These are phyloP conservation scores for Potamarius usumacintae DNA, from an alignment of 2,113 vertebrate genomes.

Conservation along the genomic window DNA sequence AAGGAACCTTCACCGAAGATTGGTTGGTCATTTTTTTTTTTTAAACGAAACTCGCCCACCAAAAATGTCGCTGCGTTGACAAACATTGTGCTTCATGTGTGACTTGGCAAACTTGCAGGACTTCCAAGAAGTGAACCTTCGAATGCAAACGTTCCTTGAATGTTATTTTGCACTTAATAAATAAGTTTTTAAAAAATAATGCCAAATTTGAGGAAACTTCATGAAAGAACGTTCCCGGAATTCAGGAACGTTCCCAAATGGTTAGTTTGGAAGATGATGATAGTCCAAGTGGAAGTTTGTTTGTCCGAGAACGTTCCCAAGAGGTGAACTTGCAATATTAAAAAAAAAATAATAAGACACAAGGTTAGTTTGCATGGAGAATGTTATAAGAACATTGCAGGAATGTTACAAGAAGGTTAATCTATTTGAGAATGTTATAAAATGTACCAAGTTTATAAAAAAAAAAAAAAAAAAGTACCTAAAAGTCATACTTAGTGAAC, in stretches of 20 bases:
- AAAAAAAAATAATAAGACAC: too few relatives aligned
- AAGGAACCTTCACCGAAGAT: neutral
- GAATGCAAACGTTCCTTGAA: neutral
- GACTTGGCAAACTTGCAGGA: neutral
- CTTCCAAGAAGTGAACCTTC: neutral
- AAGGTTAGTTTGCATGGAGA: neutral
- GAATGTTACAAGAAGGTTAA: neutral
- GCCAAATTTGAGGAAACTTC: neutral
- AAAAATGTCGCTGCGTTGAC: too few relatives aligned
- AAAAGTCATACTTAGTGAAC: neutral
- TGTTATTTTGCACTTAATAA: neutral
- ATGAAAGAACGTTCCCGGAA: neutral
- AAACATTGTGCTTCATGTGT: too few relatives aligned
- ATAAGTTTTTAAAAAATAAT: neutral
- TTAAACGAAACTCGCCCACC: too few relatives aligned
- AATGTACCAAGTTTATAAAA: neutral
- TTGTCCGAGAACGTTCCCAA: neutral
- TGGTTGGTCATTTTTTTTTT: too few relatives aligned
- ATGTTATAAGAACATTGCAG: neutral
- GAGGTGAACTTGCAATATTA: neutral
- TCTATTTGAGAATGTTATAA: too few relatives aligned
- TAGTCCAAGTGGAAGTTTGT: too few relatives aligned
- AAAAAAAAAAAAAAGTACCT: too few relatives aligned
- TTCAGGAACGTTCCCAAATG: neutral
- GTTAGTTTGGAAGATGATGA: neutral